These are phyloP conservation scores for Sminthurinus aureus DNA, from an alignment of 2,888 invertebrate genomes.

Conservation along the genomic window DNA sequence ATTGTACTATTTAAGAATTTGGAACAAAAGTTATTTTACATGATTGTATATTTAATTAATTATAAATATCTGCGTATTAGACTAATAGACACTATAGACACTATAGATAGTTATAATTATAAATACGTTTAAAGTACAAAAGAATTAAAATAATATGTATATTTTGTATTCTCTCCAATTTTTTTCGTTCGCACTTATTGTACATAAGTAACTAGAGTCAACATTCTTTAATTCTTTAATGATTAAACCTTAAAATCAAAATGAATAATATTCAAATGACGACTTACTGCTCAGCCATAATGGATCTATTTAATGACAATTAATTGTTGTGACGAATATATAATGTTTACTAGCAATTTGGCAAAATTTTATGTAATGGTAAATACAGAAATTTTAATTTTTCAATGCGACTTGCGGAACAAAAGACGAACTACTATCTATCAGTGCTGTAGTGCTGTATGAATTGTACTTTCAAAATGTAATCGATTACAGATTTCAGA, in stretches of 20 bases:
- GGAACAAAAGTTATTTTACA: no score
- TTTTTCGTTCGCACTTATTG: not conserved
- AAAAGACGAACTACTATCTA: no score
- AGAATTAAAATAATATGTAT: not conserved
- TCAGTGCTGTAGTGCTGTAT: no score
- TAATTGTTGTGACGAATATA: not conserved
- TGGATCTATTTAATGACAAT: not conserved
- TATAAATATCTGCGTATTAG: no score
- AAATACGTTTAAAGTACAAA: not conserved
- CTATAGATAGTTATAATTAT: not conserved
- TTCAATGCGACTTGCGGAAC: not conserved
- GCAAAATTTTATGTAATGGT: conserved; percentile 1
- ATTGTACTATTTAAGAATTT: no score
- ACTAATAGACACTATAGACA: not conserved
- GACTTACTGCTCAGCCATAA: conserved; percentile 31
- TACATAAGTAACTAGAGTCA: not conserved
- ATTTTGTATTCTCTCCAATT: not conserved
- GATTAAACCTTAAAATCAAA: not conserved
- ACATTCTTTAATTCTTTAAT: no score
- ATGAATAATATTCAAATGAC: not conserved
- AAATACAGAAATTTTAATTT: not conserved
- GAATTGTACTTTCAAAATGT: no score
- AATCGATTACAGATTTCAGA: no score
- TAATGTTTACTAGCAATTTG: not conserved
- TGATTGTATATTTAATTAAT: no score